Conservation (phyloP, 2,797 vertebrate species). For the Karalla daura region DNA sequence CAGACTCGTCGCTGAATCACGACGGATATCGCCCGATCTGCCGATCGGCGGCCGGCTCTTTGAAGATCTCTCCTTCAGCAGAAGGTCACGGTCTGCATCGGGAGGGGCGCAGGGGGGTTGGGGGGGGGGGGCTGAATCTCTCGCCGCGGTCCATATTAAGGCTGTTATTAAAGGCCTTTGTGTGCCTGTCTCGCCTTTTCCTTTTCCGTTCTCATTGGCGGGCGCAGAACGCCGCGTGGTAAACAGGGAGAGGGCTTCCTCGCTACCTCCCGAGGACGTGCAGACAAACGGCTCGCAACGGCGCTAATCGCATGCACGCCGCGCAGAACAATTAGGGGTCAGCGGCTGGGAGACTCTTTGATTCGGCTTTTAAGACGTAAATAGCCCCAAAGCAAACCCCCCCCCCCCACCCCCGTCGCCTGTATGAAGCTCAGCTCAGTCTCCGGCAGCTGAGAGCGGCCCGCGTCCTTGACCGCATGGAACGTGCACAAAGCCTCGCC, state of each 20-base stretch:
- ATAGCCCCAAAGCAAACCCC: constrained; percentile 47
- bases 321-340: constrained; percentile 50
- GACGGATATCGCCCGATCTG: constrained; percentile 24
- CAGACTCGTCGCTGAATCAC: constrained; percentile 37
- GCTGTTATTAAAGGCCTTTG: constrained; percentile 75
- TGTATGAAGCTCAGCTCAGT: constrained; percentile 25
- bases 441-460: constrained; percentile 38
- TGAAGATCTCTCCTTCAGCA: constrained; percentile 61
- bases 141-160: constrained; percentile 67
- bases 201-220: too few species aligned
- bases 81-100: constrained; percentile 66
- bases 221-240: constrained; percentile 63
- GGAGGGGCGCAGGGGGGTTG: too few species aligned
- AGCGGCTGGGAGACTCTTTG: constrained; percentile 35
- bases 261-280: constrained; percentile 71
- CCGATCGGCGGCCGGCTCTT: constrained; percentile 41
- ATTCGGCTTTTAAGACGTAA: constrained; percentile 44
- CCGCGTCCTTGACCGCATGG: constrained; percentile 61
- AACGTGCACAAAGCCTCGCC: constrained; percentile 47
- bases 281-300: constrained; percentile 55
- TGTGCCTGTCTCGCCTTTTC: constrained; percentile 62
- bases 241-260: constrained; percentile 67
- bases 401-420: constrained; percentile 12
- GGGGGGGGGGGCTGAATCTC: constrained; percentile 43
- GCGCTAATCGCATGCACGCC: constrained; percentile 48